Base-by-base conservation (phyloP, 2,113 vertebrate species). In the Pelvicachromis taeniatus region DNA sequence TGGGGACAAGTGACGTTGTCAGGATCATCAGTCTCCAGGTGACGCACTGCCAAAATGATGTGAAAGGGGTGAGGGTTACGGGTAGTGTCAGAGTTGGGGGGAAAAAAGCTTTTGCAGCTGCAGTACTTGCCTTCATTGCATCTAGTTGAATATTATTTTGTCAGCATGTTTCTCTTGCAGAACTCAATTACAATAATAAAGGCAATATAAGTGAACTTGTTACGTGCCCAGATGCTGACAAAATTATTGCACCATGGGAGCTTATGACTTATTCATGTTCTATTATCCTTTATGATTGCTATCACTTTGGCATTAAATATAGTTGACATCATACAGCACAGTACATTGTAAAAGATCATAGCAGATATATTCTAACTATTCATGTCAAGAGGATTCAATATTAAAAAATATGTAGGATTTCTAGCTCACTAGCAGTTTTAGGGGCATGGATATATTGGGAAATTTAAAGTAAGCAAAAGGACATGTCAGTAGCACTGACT, bases 1-100 rank as follows among this genome's bases (percentile, higher is more conserved):
- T 96, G 94, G 88, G 88, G 93, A 95, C 95, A 95, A 94, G 94
- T 95, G 91, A 95, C 86, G 86, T 52, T 92, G 92, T 94, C 91
- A 88, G 89, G 87, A 87, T 85, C 89, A 95, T 95, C 93, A 85
- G 89, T 94, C 93, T 94, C 87, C 82, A 86, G 92, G 85, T 88
- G 94, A 93, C 59, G 53, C 86, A 45, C 56, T 87, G 88, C 87
- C 87, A 91, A 89, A 91, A 90, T 82, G 50, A 94, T 90, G 84
- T 83, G 85, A 90, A 82, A 86, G 55, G 77, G 90, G 84, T 59
- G 23, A 84, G 85, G 88, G 91, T 93, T 93, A 90, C 85, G 87
- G 78, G 88, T 79, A 63, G 33, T 52, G 45, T 87, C 84, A 52
- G 82, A 87, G 79, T 84, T 79, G 11, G 61, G 11, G 61, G 53